A percentile compares a stretch with the other conserved stretches of the same genome.
Evolutionary conservation across 2,113 vertebrate genomes (phyloP).

Genomic region (Brachyistius frenatus): DNA sequence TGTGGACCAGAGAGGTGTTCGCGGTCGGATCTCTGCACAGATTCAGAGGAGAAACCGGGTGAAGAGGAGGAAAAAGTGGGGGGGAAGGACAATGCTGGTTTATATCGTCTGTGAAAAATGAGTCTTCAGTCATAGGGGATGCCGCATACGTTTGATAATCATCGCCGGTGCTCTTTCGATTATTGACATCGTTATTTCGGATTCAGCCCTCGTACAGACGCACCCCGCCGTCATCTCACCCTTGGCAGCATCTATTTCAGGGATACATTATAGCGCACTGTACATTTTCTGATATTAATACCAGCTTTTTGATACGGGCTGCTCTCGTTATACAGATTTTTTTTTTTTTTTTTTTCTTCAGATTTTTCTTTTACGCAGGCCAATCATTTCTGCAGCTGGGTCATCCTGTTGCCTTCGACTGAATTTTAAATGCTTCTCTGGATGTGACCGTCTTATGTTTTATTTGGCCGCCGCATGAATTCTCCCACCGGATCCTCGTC

Average conservation of each 20-base stretch:
- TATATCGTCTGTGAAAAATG: conserved; percentile 33
- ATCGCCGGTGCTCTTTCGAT: conserved; percentile 32
- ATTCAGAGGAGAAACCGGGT: conserved; percentile 49
- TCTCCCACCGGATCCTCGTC: conserved; percentile 73
- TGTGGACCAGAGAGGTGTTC: conserved; percentile 47
- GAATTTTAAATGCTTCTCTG: conserved; percentile 44
- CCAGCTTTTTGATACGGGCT: conserved; percentile 25
- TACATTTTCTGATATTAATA: conserved; percentile 8
- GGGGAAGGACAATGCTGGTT: conserved; percentile 60
- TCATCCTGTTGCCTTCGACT: not conserved
- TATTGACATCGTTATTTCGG: conserved; percentile 26
- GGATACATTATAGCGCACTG: conserved; percentile 48
- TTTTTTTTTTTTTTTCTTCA: conserved; percentile 6
- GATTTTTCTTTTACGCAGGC: not conserved
- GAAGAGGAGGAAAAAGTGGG: conserved; percentile 21
- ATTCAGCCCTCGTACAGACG: conserved; percentile 39
- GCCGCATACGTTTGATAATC: conserved; percentile 52
- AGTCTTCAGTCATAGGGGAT: conserved; percentile 28
- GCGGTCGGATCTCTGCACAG: conserved; percentile 41
- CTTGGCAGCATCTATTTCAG: conserved; percentile 49
- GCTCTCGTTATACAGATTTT: not conserved
- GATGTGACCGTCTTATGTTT: conserved; percentile 56
- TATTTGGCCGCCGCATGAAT: conserved; percentile 78
- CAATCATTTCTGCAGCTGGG: not conserved
- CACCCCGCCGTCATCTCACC: conserved; percentile 31